Base-by-base conservation (phyloP, 2,113 vertebrate species). In the Dunckerocampus dactyliophorus region DNA sequence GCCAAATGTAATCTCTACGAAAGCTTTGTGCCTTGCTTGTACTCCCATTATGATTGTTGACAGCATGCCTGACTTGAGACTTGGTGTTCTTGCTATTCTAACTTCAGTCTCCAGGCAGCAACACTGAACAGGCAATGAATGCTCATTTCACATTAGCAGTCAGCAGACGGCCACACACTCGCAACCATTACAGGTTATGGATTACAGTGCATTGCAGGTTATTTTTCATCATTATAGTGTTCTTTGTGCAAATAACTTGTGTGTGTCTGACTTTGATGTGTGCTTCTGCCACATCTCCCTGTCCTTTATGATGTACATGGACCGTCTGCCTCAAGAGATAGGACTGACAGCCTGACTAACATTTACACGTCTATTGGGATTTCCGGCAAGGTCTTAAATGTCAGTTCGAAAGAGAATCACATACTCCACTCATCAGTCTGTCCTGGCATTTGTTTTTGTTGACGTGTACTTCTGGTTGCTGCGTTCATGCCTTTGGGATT, bases 41-140 rank as follows among this genome's bases (percentile, higher is more conserved):
- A 34, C 2, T n/a, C 20, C 39, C 16, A 0, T 47, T 59, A 43
- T 63, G 45, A 51, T 59, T 57, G 16, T n/a, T 45, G 52, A 42
- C 37, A 67, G 13, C 47, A 37, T 43, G 55, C 50, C 63, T 50
- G 51, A 62, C 58, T 71, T 62, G 8, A 56, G 39, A 34, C 67
- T 50, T 11, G n/a, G 51, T 49, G 2, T 62, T 74, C 52, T 67
- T 63, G 4, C 15, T 37, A 0, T 57, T 49, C 50, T 55, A 3
- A 57, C 46, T 9, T 22, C 37, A 50, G 59, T 71, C 52, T 69
- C 60, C 6, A 31, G 63, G 76, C 68, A 65, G 47, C 67, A 43
- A 8, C 3, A 37, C 21, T 63, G 68, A 56, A 69, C 34, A 43
- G 59, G 65, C 47, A 28, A 74, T 47, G 45, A 62, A 73, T 47